Conservation (phyloP, 2,888 invertebrate species). For the Campoplex capitator region DNA sequence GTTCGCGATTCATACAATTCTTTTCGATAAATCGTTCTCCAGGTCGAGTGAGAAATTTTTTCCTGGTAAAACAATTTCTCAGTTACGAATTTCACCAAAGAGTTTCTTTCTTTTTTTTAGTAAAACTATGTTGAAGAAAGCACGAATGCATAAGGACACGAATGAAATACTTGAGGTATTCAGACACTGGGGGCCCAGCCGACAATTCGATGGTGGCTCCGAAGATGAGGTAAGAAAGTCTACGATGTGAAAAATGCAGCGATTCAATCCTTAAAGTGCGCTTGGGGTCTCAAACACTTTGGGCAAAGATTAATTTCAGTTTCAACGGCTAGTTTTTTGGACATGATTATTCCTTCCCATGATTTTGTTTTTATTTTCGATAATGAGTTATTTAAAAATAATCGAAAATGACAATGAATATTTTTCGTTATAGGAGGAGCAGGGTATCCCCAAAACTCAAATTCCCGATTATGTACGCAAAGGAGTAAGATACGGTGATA, state of each 20-base stretch:
- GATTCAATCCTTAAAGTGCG: background rate
- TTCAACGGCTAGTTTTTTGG: too few relatives aligned
- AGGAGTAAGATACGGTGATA: conserved; percentile 52
- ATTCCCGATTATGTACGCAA: conserved; percentile 12
- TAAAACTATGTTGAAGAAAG: conserved; percentile 66
- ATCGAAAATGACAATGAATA: too few relatives aligned
- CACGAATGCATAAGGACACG: conserved; percentile 64
- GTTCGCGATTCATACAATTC: conserved; percentile 57
- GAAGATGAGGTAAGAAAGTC: conserved; percentile 50
- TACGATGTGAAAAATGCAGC: background rate
- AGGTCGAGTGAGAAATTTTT: background rate
- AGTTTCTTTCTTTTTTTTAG: conserved; percentile 57
- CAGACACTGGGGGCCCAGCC: conserved; percentile 35
- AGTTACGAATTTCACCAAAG: background rate
- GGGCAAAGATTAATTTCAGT: too few relatives aligned
- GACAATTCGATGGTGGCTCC: background rate
- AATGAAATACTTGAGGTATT: conserved; percentile 68
- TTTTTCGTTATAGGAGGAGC: conserved; percentile 28
- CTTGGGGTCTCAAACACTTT: too few relatives aligned
- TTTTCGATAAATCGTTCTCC: background rate
- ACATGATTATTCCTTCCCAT: too few relatives aligned
- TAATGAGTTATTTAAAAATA: background rate
- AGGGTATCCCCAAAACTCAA: background rate
- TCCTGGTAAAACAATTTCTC: background rate
- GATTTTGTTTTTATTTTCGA: too few relatives aligned